A percentile compares a stretch with the other conserved stretches of the same genome.
Conservation (phyloP, 2,113 vertebrate genomes). For the Typhlomys cinereus region DNA sequence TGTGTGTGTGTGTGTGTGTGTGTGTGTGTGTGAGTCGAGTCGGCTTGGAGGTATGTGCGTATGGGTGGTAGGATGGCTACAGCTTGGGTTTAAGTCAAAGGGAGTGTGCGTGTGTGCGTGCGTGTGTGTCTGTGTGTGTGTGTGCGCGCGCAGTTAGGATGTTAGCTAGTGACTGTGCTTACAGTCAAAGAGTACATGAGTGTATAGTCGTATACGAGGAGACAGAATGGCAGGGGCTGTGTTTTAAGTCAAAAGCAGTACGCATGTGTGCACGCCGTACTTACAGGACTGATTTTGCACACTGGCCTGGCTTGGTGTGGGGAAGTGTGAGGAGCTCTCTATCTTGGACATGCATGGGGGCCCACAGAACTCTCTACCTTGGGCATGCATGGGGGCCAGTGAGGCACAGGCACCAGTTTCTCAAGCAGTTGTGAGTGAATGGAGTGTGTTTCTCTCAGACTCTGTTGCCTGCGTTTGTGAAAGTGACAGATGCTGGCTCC, state of each 20-base stretch:
- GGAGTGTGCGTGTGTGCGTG: neutral
- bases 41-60: slow-evolving; percentile 55
- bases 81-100: slow-evolving; percentile 60
- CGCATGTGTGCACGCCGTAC: neutral
- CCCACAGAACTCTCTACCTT: too few relatives aligned
- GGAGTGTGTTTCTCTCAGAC: slow-evolving; percentile 56
- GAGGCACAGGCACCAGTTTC: neutral
- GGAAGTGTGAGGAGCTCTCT: neutral
- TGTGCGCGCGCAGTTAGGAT: slow-evolving; percentile 35
- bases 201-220: neutral
- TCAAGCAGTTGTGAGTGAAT: slow-evolving; percentile 46
- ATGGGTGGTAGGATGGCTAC: slow-evolving; percentile 29
- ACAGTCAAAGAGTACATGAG: slow-evolving; percentile 30
- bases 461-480: slow-evolving; percentile 68
- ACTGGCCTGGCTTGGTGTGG: neutral
- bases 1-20: slow-evolving; percentile 35
- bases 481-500: slow-evolving; percentile 79
- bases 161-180: slow-evolving; percentile 53
- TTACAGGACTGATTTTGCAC: neutral
- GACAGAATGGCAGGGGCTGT: neutral
- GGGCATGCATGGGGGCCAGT: neutral
- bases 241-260: neutral
- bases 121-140: neutral
- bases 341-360: neutral
- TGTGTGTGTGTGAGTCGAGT: slow-evolving; percentile 45